These are phyloP conservation scores for Acomys russatus DNA, from an alignment of 2,797 vertebrate genomes.

Conservation along the genomic window DNA sequence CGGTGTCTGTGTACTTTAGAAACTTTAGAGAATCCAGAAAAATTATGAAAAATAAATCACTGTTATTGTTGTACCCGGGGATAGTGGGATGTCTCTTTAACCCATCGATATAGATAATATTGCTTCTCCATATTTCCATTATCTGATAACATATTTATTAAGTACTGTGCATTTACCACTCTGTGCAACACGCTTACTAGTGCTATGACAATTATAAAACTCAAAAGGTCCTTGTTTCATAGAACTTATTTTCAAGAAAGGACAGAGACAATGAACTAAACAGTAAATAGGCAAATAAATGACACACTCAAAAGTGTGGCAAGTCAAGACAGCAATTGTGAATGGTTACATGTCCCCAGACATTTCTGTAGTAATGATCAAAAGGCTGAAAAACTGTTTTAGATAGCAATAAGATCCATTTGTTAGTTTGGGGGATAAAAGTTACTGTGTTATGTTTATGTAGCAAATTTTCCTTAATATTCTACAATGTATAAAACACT, in stretches of 20 bases:
- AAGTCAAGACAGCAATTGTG: neutral
- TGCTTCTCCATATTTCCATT: slow-evolving; percentile 2
- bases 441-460: slow-evolving; percentile 2
- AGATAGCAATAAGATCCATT: neutral
- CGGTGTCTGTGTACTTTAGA: slow-evolving; percentile 1
- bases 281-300: slow-evolving; percentile 29
- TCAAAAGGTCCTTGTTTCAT: neutral
- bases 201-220: neutral
- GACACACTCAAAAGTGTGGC: slow-evolving; percentile 14
- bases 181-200: neutral
- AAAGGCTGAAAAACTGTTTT: slow-evolving; percentile 52
- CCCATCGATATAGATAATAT: slow-evolving; percentile 7
- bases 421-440: slow-evolving; percentile 31
- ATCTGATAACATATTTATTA: slow-evolving; percentile 1
- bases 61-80: neutral
- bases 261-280: slow-evolving; percentile 39
- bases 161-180: slow-evolving; percentile 27
- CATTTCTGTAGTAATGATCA: slow-evolving; percentile 30
- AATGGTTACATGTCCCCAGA: neutral
- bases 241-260: neutral
- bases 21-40: neutral
- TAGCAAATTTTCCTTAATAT: slow-evolving; percentile 6
- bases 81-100: slow-evolving; percentile 42
- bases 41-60: slow-evolving; percentile 44
- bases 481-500: slow-evolving; percentile 28